Conservation (phyloP, 2,113 vertebrate species). For the Microcebus jonahi region DNA sequence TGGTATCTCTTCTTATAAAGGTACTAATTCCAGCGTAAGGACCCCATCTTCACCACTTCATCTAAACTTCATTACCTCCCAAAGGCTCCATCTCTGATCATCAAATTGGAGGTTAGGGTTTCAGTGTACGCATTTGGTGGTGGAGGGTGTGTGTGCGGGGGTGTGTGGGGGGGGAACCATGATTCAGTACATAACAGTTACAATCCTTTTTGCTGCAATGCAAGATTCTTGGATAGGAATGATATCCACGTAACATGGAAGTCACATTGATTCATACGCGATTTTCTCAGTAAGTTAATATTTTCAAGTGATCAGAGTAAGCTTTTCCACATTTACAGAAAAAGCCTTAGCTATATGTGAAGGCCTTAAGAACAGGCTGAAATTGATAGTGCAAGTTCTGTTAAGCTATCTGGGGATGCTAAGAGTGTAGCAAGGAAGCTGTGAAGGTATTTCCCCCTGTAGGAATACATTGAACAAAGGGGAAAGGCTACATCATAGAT, state of each 20-base stretch:
- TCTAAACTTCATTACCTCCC: neutral
- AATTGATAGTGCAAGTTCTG: neutral
- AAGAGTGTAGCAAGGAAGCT: neutral
- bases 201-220: neutral
- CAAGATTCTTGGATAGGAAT: neutral
- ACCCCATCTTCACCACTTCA: neutral
- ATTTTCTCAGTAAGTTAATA: neutral
- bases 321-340: neutral
- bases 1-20: neutral
- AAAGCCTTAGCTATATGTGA: neutral
- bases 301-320: neutral
- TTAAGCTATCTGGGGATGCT: neutral
- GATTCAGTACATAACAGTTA: neutral
- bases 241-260: neutral
- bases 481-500: neutral
- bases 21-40: neutral
- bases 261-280: neutral
- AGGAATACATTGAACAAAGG: neutral
- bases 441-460: neutral
- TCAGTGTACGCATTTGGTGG: neutral
- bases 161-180: neutral
- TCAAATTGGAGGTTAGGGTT: neutral
- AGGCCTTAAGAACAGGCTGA: neutral
- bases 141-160: no score
- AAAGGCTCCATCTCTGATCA: neutral